Conservation (phyloP, 2,888 invertebrate species). For the Dermolepida albohirtum region DNA sequence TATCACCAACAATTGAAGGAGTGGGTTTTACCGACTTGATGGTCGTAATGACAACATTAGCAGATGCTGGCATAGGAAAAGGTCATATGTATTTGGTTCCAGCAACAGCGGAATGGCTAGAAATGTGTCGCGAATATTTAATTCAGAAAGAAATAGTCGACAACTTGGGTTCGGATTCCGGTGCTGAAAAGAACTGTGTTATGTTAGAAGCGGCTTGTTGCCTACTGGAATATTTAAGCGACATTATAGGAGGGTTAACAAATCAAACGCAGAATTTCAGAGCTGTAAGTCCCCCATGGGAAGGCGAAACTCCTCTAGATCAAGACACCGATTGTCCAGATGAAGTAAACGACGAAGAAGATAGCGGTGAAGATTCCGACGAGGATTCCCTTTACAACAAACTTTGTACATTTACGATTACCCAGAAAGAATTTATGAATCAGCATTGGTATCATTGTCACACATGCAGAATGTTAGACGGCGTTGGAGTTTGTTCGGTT, state of each 20-base stretch:
- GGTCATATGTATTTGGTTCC: slow-evolving; percentile 84
- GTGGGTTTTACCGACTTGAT: slow-evolving; percentile 84
- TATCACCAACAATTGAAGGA: slow-evolving; percentile 74
- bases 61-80: slow-evolving; percentile 80
- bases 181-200: slow-evolving; percentile 64
- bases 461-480: slow-evolving; percentile 98
- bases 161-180: slow-evolving; percentile 67
- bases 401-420: slow-evolving; percentile 95
- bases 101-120: slow-evolving; percentile 84
- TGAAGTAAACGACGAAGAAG: slow-evolving; percentile 90
- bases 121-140: slow-evolving; percentile 74
- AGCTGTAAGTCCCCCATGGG: slow-evolving; percentile 80
- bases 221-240: slow-evolving; percentile 85
- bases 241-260: slow-evolving; percentile 72
- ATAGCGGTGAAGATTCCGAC: slow-evolving; percentile 95
- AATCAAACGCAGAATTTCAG: slow-evolving; percentile 57
- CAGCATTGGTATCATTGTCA: slow-evolving; percentile 99
- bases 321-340: slow-evolving; percentile 89
- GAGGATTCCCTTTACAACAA: slow-evolving; percentile 91
- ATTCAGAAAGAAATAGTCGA: slow-evolving; percentile 70
- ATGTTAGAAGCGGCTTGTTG: slow-evolving; percentile 85
- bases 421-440: slow-evolving; percentile 98
- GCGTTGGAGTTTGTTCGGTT: slow-evolving; percentile 97
- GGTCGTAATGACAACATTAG: slow-evolving; percentile 83
- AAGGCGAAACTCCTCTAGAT: slow-evolving; percentile 79